Base-by-base conservation (phyloP, 53 echinoderm and acorn worm genomes). In the Glandiceps talaboti region DNA sequence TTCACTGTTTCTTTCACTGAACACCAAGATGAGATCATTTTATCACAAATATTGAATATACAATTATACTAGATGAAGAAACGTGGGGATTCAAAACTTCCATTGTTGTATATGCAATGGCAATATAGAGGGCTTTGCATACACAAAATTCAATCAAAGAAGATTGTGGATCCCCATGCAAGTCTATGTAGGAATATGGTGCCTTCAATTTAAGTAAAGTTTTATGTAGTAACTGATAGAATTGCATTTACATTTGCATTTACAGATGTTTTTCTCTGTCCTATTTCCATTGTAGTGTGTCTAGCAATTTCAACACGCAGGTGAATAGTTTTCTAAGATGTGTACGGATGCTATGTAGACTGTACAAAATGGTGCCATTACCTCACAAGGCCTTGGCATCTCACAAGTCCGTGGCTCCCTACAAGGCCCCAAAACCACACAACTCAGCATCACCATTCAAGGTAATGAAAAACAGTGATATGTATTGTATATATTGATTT, bases 321-420 rank as follows among this genome's bases (percentile, higher is more conserved):
- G 79, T 78, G 6, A 78, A 32, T 26, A 32, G 79, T 32, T 25
- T 78, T 30, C 27, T 32, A 25, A 1, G 79, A 32, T 78, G 79
- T 32, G 79, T 78, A 32, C 79, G 79, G 25, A 31, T 78, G 26
- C 32, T 78, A 31, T 26, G 32, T 32, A 30, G 32, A 78, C 79
- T 78, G 0, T 32, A 78, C 79, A 78, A 78, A 6, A 78, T 32
- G 27, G 31, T 1, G 31, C 31, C 27, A 30, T 76, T 0, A 14
- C 14, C 0, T 28, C 14, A 76, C 1, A 31, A 28, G 1, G 1
- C 1, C 31, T 76, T 14, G 26, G 1, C 26, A 1, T 27, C 1
- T 1, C 6, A 26, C 79, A 31, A 28, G n/a, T 30, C 30, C 64
- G 6, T 45, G 64, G 20, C 64, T 20, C 6, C 20, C 64, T 45